Base-by-base conservation (phyloP, 2,888 invertebrate species). In the Diarsia rubi region DNA sequence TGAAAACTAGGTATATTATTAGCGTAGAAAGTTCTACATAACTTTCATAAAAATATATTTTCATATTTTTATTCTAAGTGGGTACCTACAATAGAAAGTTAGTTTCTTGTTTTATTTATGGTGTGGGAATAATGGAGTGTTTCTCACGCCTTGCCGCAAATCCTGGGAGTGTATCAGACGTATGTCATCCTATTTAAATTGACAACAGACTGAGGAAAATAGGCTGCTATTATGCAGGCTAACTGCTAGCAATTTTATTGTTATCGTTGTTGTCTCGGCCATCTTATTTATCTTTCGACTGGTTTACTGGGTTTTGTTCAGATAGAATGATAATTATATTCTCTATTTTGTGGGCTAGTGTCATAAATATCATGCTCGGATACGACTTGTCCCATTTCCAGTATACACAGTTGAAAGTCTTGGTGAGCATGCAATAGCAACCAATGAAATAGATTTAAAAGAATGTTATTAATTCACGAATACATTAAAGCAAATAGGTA, bases 81-180 rank as follows among this genome's bases (percentile, higher is more conserved):
- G 44, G 44, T 37, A 37, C 37, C 37, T 57, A 57, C 12, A 8
- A 69, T 3, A 52, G 77, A 72, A 71, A 71, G 52, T 71, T 21
- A 1, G 16, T 60, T 52, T 65, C 45, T 65, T 73, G 11, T 47
- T 8, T n/a, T 62, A 42, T 59, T 62, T 14, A 42, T 37, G 5
- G 14, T 69, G 59, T 82, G 63, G 44, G 67, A 76, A 76, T 14
- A 63, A 54, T 59, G 11, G 19, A 69, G 42, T 8, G 24, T 71
- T 12, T 79, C 59, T 42, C 57, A 68, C 42, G 31, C 12, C 24
- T 69, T 57, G 11, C 31, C 60, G 60, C 19, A 69, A 44, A 62
- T 54, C 52, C 44, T 27, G n/a, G 27, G 16, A 59, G n/a, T 27
- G 27, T 59, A 21, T 59, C 59, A 63, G 21, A 42, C 12, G n/a